Conservation (phyloP, 1,140 invertebrate species). For the Meloidogyne hapla region DNA sequence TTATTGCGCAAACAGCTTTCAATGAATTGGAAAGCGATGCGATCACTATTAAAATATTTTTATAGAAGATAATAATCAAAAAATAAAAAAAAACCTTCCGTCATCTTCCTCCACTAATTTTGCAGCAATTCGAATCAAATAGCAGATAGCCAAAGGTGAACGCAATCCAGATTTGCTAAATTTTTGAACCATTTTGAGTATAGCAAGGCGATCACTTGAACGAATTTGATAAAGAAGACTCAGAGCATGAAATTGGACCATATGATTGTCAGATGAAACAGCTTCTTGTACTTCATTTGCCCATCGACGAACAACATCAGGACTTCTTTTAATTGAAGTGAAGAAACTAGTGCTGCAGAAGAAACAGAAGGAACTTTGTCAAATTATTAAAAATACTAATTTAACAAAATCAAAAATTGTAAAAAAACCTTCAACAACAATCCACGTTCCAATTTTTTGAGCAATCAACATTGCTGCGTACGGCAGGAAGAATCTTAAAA, state of each 20-base stretch:
- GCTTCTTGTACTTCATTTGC: conserved; percentile 96
- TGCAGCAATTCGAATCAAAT: conserved; percentile 82
- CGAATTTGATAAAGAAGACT: conserved; percentile 90
- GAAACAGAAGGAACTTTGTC: conserved; percentile 86
- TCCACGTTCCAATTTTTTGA: too few relatives aligned
- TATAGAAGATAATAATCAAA: background rate
- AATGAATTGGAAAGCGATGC: conserved; percentile 81
- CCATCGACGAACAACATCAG: conserved; percentile 92
- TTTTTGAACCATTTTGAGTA: conserved; percentile 89
- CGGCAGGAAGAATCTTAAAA: too few relatives aligned
- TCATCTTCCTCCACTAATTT: conserved; percentile 88
- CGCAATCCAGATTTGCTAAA: conserved; percentile 75
- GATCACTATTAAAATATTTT: conserved; percentile 56
- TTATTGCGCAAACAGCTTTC: conserved; percentile 90
- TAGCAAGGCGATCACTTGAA: conserved; percentile 87
- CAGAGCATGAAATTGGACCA: conserved; percentile 89
- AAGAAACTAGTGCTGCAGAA: conserved; percentile 89
- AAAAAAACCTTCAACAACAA: too few relatives aligned
- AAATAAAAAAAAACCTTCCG: conserved; percentile 39
- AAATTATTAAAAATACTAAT: too few relatives aligned
- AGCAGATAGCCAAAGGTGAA: conserved; percentile 88
- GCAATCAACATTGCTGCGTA: too few relatives aligned
- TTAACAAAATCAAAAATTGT: too few relatives aligned
- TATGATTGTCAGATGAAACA: conserved; percentile 77
- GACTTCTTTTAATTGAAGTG: conserved; percentile 77